Evolutionary conservation across 1,140 invertebrate species (phyloP), one percentile per base, ranked within the genome.

Genomic region (Neodiprion pinetum): DNA sequence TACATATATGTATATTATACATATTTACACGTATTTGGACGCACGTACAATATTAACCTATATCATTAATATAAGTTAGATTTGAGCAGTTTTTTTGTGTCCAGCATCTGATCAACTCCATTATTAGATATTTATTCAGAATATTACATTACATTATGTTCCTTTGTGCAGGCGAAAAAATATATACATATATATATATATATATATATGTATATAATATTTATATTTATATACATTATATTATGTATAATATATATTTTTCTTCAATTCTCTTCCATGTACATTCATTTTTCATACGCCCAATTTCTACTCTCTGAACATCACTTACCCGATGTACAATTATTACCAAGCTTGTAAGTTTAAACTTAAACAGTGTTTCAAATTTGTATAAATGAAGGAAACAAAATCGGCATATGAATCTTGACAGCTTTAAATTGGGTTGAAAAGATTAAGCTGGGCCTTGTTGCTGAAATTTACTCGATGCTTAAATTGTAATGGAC

Each of bases 91-190:
- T 40, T 40, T 40, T 17, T 61, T 61, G 53, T 61, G 53, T 61
- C 53, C 53, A 61, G 53, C 53, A 61, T 61, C 53, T 61, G n/a
- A 17, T 61, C 11, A 61, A 61, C 53, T 61, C 5, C 53, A 17
- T 61, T 61, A 61, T 61, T 61, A 61, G 53, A 61, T 61, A 61
- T 61, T 61, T 14, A 61, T 61, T 61, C n/a, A 61, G 9, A 61
- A 61, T 61, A 61, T 61, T 61, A 61, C 7, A 40, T 40, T 40
- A 4, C 28, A 40, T 1, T 40, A 40, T 40, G 28, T 40, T 40
- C 5, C 28, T 40, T 40, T 40, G 28, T 40, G 28, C 28, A 40
- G 28, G 2, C 28, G 28, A 40, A 40, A 40, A 40, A 40, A 40
- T 40, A 40, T 61, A 17, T 17, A 61, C 4, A 61, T 61, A 0